phyloP scores from a whole-genome alignment of 2,797 vertebrate species.

The Peromyscus melanophrys region DNA sequence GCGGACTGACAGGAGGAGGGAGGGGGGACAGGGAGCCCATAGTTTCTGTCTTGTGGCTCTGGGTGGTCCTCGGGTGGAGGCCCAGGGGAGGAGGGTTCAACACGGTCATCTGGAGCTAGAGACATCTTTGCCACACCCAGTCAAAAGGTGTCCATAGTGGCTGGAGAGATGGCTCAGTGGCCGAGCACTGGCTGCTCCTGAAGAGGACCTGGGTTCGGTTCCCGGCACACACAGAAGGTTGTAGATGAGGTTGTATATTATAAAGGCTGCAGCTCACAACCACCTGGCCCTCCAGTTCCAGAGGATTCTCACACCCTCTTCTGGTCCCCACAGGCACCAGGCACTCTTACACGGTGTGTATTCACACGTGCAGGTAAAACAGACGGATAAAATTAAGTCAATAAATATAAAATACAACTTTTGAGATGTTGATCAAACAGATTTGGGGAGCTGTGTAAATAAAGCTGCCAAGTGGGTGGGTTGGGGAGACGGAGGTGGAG shows the following conservation, averaged over 20 bases:
- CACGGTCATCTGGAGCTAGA: neutral
- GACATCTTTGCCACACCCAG: neutral
- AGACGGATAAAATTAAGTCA: neutral
- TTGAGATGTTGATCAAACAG: neutral
- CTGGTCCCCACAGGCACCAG: neutral
- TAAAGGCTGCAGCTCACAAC: neutral
- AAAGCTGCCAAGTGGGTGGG: neutral
- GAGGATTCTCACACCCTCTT: neutral
- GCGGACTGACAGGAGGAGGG: neutral
- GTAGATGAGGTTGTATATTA: no score
- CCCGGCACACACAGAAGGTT: neutral
- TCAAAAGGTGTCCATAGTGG: neutral
- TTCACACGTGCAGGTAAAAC: neutral
- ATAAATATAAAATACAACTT: neutral
- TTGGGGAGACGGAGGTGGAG: neutral
- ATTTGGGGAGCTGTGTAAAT: neutral
- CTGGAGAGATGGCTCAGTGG: neutral
- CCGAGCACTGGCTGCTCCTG: neutral
- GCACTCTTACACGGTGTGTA: neutral
- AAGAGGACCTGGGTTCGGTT: neutral
- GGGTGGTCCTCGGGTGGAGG: neutral
- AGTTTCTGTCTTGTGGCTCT: neutral
- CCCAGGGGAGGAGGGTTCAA: neutral
- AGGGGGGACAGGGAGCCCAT: neutral
- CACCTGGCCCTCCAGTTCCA: neutral